phyloP scores from a whole-genome alignment of 2,113 vertebrate species.

The Mormyrus iriodes region DNA sequence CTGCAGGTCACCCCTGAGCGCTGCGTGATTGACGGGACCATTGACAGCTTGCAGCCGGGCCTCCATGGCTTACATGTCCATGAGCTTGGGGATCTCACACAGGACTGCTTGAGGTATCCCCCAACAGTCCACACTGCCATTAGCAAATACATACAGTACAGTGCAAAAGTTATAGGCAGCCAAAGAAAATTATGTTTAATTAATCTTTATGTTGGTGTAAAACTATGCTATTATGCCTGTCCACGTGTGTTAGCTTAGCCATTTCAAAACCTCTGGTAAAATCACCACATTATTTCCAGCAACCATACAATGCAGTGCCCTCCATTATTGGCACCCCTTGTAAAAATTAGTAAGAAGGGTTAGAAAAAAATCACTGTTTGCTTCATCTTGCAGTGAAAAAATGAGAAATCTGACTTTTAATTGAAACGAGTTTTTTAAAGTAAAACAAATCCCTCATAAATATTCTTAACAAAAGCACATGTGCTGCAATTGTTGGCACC shows the following conservation, averaged over 20 bases:
- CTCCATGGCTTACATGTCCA: constrained; percentile 79
- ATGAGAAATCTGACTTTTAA: too few relatives aligned
- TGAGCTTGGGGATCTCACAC: constrained; percentile 70
- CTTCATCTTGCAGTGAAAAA: too few relatives aligned
- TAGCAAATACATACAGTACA: background rate
- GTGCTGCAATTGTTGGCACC: too few relatives aligned
- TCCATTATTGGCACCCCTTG: too few relatives aligned
- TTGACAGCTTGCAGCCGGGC: constrained; percentile 73
- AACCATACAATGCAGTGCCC: background rate
- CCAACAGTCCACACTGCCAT: background rate
- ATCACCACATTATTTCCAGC: background rate
- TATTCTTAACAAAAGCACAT: too few relatives aligned
- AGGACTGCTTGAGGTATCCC: constrained; percentile 67
- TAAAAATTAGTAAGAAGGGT: too few relatives aligned
- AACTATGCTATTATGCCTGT: background rate
- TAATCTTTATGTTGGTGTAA: too few relatives aligned
- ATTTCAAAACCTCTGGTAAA: background rate
- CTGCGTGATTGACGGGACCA: constrained; percentile 79
- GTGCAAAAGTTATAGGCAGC: background rate
- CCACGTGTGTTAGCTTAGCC: background rate
- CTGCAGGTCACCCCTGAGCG: constrained; percentile 65
- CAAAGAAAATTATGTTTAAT: background rate
- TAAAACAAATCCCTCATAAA: too few relatives aligned
- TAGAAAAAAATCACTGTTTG: too few relatives aligned
- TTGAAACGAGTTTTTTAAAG: too few relatives aligned